Evolutionary conservation across 2,797 vertebrate genomes (phyloP).

Genomic region (Pyrocephalus nanus): DNA sequence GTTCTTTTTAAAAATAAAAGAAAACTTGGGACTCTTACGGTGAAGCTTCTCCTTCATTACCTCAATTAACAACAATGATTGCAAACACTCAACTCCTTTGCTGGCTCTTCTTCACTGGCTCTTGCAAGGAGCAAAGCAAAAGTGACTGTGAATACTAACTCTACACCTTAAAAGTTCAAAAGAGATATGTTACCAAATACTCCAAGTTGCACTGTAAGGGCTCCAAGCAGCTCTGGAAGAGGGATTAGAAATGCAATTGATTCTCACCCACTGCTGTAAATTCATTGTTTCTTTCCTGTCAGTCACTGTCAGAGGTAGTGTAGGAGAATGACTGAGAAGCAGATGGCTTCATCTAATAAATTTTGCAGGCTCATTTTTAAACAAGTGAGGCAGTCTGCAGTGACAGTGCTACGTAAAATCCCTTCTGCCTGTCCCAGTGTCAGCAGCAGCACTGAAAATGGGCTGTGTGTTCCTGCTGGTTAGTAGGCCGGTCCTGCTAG

Average conservation of each 20-base stretch:
- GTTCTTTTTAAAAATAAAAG: not conserved
- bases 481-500: not conserved
- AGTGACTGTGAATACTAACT: not conserved
- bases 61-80: not conserved
- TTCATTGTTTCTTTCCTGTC: slow-evolving; percentile 63
- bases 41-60: not conserved
- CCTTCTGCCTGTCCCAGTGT: not conserved
- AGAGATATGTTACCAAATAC: not conserved
- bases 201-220: not conserved
- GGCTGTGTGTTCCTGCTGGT: accelerated
- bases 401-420: not conserved
- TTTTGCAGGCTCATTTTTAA: slow-evolving; percentile 63
- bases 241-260: slow-evolving; percentile 19
- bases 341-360: slow-evolving; percentile 66
- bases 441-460: not conserved
- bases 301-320: slow-evolving; percentile 51
- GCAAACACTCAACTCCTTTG: not conserved
- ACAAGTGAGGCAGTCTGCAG: slow-evolving; percentile 36
- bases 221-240: slow-evolving; percentile 11
- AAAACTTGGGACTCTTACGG: not conserved
- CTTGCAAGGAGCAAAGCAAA: not conserved
- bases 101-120: not conserved
- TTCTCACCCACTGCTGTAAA: slow-evolving; percentile 49
- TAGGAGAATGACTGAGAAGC: slow-evolving; percentile 63
- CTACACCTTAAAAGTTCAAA: not conserved